Base-by-base conservation (phyloP, 2,113 vertebrate species). In the Castor canadensis region DNA sequence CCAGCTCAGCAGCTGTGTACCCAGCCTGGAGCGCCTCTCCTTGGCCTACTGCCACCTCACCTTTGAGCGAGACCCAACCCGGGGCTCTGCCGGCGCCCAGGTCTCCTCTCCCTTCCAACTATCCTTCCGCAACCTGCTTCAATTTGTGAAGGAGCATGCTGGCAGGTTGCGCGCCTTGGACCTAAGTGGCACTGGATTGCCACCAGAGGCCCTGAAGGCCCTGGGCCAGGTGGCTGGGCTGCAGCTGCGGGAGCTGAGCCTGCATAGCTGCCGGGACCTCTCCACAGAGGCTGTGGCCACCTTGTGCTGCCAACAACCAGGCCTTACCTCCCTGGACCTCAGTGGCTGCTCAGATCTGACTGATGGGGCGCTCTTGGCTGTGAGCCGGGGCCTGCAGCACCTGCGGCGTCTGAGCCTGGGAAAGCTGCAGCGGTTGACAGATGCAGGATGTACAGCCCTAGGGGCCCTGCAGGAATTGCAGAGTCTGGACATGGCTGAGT, bases 31-130 rank as follows among this genome's bases (percentile, higher is more conserved):
- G 43, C 94, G 83, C 43, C 98, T 99, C 73, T 98, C 98, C 5
- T 98, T 99, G 93, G 99, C 99, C 3, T 99, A 98, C 66, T 99
- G 98, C 97, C 98, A 98, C 83, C 98, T 99, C 2, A 98, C 98
- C 43, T 99, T 99, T 0, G 98, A 99, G 94, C 98, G 98, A 3
- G 98, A 99, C 89, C 98, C 98, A 3, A 98, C 98, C 82, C 87
- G 43, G 1, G 98, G 98, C 10, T 97, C 97, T 32, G 54, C 90
- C 1, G 95, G 98, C 43, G 96, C 90, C 1, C 98, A 98, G 88
- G 47, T 52, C 16, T 99, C 98, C 0, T 99, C 98, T 0, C 98
- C 98, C 0, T 98, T 98, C 3, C 89, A 99, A 20, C 97, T 99
- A 28, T 99, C 99, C 0, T 98, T 99, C 72, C 93, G 82, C 81